Base-by-base conservation (phyloP, 2,113 vertebrate species). In the Dasypus novemcinctus region DNA sequence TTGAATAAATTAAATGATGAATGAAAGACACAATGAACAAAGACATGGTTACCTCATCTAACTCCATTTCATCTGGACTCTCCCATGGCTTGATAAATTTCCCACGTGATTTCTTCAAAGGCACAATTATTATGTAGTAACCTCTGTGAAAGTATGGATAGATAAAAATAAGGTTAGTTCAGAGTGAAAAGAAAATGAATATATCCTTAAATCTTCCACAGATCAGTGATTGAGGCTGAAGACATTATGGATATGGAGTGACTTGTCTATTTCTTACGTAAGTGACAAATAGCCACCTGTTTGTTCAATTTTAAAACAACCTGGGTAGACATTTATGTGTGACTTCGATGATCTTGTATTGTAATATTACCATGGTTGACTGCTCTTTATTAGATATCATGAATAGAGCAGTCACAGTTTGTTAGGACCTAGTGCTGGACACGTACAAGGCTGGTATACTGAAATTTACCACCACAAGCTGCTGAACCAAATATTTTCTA, bases 61-160 rank as follows among this genome's bases (percentile, higher is more conserved):
- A 97, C 97, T 99, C 99, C 99, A 99, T 99, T 98, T 99, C 99
- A 96, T 99, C 99, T 0, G 99, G 99, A 98, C 98, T 99, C 95
- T 99, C 99, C 99, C 99, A 99, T 20, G 99, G 99, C 97, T 99
- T 99, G 97, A 99, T 98, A 97, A 99, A 99, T 97, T 99, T 99
- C 91, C 99, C 99, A 61, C 99, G 99, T 96, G 99, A 99, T 95
- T 99, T 99, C 98, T 99, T 99, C 98, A 99, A 98, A 97, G 99
- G 99, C 71, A 99, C 99, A 94, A 99, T 99, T 96, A 99, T 99
- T 92, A 99, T 99, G 96, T 99, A 99, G 98, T 99, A 99, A 86
- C 99, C 99, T 98, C 99, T 99, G 98, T 20, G 98, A 54, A 94
- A 64, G 43, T 97, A 98, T 91, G 25, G 93, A 78, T 31, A 97